phyloP scores from a whole-genome alignment of 2,797 vertebrate species.

The Falco naumanni region DNA sequence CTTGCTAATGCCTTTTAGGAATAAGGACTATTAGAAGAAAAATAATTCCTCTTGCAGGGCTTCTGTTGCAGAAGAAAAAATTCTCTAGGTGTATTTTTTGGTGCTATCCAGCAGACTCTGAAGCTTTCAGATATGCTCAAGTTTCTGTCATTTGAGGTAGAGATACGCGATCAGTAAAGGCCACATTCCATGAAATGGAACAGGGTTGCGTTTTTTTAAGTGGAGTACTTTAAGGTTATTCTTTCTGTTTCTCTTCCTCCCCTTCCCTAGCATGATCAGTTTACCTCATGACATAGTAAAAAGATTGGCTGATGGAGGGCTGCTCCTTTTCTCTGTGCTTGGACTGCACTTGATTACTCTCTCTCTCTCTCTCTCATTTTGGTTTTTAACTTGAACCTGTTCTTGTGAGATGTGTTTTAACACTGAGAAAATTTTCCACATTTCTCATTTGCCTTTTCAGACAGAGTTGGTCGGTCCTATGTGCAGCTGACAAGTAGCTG shows the following conservation, averaged over 20 bases:
- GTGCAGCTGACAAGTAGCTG: constrained; percentile 26
- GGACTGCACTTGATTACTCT: background rate
- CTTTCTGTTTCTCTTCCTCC: background rate
- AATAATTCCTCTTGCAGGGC: background rate
- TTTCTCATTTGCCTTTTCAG: background rate
- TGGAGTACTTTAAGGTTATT: background rate
- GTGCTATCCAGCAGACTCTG: background rate
- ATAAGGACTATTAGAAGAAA: background rate
- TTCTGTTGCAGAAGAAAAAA: constrained; percentile 24
- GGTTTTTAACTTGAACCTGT: background rate
- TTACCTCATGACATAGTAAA: constrained; percentile 31
- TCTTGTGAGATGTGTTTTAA: background rate
- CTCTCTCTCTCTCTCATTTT: background rate
- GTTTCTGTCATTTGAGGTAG: constrained; percentile 29
- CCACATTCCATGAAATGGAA: background rate
- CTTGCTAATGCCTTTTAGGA: background rate
- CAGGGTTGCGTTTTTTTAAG: constrained; percentile 16
- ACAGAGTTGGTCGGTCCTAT: background rate
- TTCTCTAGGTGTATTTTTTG: background rate
- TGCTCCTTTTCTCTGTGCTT: background rate
- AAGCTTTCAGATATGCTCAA: constrained; percentile 37
- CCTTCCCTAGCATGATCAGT: background rate
- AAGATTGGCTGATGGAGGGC: constrained; percentile 5
- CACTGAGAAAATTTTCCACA: background rate
- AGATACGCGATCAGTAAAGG: background rate